Evolutionary conservation across 1,140 invertebrate genomes (phyloP), one percentile per base, ranked within the genome.

Genomic region (Archegozetes longisetosus): DNA sequence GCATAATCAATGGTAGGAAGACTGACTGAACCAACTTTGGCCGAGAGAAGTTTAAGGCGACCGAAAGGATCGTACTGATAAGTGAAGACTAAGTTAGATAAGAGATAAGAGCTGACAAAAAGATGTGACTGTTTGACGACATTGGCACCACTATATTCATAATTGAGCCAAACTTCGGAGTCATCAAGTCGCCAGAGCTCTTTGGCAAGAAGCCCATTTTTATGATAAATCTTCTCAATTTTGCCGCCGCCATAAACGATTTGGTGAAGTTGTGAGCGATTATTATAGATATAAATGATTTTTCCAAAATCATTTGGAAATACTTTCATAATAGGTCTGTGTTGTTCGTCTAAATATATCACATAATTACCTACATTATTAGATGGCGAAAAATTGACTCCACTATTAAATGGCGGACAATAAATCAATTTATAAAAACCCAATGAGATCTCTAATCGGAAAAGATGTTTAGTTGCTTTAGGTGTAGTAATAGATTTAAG

Each of bases 381-480:
- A 46, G 46, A 40, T 9, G 27, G 32, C 13, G 22, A 17, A 4
- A 2, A 46, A 9, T 52, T 24, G 9, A 40, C 54, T 9, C 62
- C 63, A 51, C 85, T 77, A 66, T 85, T 87, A 77, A 89, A 86
- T 1, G 88, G 87, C 2, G 88, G 86, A 67, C 84, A 87, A 72
- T 92, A 90, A 67, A 88, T 84, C 67, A 92, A 88, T 68, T 90
- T 90, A 70, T 90, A 91, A 70, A 88, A 89, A 22, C 91, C 90
- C 1, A 95, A 74, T 0, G 88, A 89, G 0, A 88, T 90, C 71
- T 94, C 87, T 4, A 91, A 76, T 0, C 84, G 84, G 71, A 96
- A 95, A 0, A 85, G 82, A 67, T 96, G 91, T 53, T 90, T 90
- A 64, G 91, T 88, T 20, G 89, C 88, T 60, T 88, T 77, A 0